Evolutionary conservation across 2,797 vertebrate species (phyloP).

Genomic region (Gambelia wislizenii): DNA sequence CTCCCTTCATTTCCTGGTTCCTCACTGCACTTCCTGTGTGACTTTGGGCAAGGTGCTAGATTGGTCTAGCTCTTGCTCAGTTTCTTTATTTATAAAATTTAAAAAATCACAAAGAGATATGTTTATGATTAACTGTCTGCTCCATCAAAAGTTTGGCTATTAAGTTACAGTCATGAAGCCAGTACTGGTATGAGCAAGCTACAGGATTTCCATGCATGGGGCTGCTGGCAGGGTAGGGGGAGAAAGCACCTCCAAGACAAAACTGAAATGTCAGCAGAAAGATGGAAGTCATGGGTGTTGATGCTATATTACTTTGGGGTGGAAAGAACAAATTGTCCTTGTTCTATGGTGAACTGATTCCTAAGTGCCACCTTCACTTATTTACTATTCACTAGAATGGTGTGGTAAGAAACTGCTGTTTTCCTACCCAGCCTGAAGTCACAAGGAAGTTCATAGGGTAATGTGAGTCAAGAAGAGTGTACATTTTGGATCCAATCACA

Average conservation of each 20-base stretch:
- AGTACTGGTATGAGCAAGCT: not conserved
- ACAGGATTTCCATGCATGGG: not conserved
- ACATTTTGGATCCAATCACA: not conserved
- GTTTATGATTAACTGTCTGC: not conserved
- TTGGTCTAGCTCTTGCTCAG: not conserved
- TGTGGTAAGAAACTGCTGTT: not conserved
- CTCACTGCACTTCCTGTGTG: not conserved
- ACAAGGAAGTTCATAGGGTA: not conserved
- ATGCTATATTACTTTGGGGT: not conserved
- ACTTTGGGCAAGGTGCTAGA: not conserved
- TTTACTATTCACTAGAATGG: not conserved
- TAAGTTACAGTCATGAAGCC: not conserved
- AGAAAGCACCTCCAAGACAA: not conserved
- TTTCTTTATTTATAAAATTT: not conserved
- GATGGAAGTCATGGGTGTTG: not conserved
- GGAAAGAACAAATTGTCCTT: not conserved
- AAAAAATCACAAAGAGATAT: not conserved
- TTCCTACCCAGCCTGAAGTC: not conserved
- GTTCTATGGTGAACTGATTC: not conserved
- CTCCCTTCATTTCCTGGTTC: not conserved
- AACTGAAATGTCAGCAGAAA: not conserved
- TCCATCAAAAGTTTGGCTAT: not conserved
- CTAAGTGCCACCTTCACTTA: not conserved
- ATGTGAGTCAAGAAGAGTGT: not conserved
- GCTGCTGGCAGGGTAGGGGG: not conserved